Evolutionary conservation across 2,888 invertebrate genomes (phyloP), one percentile per base, ranked within the genome.

Genomic region (Hedychridium roseum): DNA sequence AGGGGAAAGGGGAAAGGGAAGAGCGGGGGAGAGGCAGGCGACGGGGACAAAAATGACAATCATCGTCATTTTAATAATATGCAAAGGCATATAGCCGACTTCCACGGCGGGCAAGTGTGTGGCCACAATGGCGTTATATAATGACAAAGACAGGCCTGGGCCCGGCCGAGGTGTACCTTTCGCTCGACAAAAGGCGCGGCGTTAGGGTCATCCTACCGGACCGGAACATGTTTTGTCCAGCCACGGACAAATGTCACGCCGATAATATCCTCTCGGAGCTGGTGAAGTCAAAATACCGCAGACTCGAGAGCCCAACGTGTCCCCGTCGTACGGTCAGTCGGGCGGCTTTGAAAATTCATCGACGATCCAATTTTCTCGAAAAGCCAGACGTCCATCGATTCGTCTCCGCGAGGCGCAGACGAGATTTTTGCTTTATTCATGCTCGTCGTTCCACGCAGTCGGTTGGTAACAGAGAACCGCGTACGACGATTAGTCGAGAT

Each of bases 21-120:
- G 47, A 28, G 36, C 43, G 45, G 46, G 55, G 26, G 42, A 49
- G 43, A 31, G 41, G 38, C 49, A 54, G 50, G 46, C 52, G 53
- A 59, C 57, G 57, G 68, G 62, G 64, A 71, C 66, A 74, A 73
- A 78, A 78, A 76, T 78, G 77, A 78, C 78, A 78, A 78, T 78
- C 78, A 78, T 78, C 78, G 77, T 79, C 76, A 76, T 79, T 79
- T 78, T 78, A 75, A 75, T 75, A 73, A 74, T 73, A 75, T 75
- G 75, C 74, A 75, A 73, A 75, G 74, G 71, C n/a, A n/a, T 63
- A 67, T 60, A 70, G 43, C 26, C 43, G 36, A 46, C 46, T 51
- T 23, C 31, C 65, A 73, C 70, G 72, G 50, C 70, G 71, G 73
- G 74, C 75, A 79, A 78, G 78, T 79, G n/a, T n/a, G 78, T 76